phyloP scores from a whole-genome alignment of 1,140 invertebrate species.

The Oedothorax gibbosus region DNA sequence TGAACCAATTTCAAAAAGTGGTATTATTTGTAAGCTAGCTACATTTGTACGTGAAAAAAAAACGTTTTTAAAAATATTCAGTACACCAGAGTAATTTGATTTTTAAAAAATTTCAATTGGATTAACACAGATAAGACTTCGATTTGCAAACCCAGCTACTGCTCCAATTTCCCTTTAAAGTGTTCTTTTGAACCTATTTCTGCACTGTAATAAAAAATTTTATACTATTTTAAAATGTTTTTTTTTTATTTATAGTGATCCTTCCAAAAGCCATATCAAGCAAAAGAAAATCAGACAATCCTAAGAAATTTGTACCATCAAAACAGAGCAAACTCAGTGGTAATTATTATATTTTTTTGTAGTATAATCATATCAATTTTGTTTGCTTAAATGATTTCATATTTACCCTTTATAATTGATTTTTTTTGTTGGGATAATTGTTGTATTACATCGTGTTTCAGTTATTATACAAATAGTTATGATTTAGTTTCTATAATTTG shows the following conservation, averaged over 20 bases:
- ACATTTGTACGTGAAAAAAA: too few relatives aligned
- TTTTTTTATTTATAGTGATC: slow-evolving; percentile 23
- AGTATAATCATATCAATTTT: too few relatives aligned
- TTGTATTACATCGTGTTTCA: not conserved
- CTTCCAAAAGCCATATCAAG: slow-evolving; percentile 28
- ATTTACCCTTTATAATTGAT: not conserved
- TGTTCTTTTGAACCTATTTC: too few relatives aligned
- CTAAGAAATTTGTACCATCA: slow-evolving; percentile 53
- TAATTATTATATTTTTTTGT: slow-evolving; percentile 16
- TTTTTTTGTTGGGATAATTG: not conserved
- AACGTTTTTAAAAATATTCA: too few relatives aligned
- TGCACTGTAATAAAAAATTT: too few relatives aligned
- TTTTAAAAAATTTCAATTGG: not conserved
- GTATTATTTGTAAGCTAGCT: too few relatives aligned
- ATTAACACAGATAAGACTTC: not conserved
- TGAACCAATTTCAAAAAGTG: too few relatives aligned
- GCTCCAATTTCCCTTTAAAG: too few relatives aligned
- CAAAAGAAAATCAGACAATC: slow-evolving; percentile 58
- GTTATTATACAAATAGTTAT: not conserved
- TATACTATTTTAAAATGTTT: not conserved
- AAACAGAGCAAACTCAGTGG: slow-evolving; percentile 54
- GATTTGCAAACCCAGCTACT: too few relatives aligned
- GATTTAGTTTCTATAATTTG: not conserved
- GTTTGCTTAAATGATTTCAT: not conserved
- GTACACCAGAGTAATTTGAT: not conserved